Conservation (phyloP, 2,113 vertebrate genomes). For the Coregonus clupeaformis region DNA sequence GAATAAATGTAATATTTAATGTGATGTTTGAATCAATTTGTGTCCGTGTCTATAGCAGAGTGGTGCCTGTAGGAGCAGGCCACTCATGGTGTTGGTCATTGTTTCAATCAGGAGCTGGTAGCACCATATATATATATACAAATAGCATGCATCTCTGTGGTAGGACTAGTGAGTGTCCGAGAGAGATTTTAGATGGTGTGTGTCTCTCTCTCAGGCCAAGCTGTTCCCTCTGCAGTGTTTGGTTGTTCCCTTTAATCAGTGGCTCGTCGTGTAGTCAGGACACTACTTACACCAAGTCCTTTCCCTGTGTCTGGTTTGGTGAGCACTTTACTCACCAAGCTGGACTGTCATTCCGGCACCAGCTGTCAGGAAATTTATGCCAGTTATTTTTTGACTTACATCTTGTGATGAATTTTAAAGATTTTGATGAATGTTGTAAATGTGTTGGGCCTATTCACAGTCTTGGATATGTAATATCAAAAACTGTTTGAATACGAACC, state of each 20-base stretch:
- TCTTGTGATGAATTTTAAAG: neutral
- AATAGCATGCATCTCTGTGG: neutral
- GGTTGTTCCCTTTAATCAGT: slow-evolving; percentile 4
- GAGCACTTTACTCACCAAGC: slow-evolving; percentile 33
- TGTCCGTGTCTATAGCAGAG: no score
- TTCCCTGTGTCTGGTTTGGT: slow-evolving; percentile 52
- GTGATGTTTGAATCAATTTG: no score
- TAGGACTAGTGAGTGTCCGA: neutral
- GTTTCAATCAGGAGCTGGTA: no score
- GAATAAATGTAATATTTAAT: no score
- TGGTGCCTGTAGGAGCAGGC: no score
- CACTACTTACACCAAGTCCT: slow-evolving; percentile 21
- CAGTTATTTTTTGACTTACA: neutral
- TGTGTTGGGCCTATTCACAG: neutral
- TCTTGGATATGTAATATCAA: neutral
- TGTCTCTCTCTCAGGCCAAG: neutral
- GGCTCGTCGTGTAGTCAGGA: neutral
- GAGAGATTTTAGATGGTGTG: neutral
- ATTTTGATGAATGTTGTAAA: neutral
- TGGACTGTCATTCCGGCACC: slow-evolving; percentile 52
- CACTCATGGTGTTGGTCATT: no score
- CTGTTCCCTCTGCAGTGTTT: neutral
- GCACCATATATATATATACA: no score
- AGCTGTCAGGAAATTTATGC: slow-evolving; percentile 58
- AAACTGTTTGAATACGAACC: no score